These are phyloP conservation scores for Tetrao urogallus DNA, from an alignment of 2,113 vertebrate genomes.

Conservation along the genomic window DNA sequence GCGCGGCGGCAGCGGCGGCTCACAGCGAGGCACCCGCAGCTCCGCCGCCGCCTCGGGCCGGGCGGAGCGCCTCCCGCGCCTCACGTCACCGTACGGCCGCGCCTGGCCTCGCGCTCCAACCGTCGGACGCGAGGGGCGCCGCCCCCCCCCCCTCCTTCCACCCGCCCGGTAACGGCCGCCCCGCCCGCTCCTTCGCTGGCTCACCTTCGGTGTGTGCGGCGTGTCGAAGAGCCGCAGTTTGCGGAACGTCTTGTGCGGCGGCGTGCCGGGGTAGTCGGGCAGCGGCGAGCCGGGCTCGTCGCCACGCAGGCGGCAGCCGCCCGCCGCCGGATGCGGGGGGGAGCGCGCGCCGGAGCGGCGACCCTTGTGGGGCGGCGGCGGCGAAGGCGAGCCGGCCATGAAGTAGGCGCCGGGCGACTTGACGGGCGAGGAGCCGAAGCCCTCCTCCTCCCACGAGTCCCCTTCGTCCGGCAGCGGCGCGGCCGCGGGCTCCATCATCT, in stretches of 20 bases:
- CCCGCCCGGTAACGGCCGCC: neutral
- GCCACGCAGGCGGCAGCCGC: constrained; percentile 46
- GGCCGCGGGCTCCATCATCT: constrained; percentile 61
- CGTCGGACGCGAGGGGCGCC: neutral
- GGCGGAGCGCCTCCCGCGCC: neutral
- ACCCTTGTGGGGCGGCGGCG: constrained; percentile 74
- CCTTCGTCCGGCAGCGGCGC: constrained; percentile 81
- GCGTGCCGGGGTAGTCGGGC: constrained; percentile 90
- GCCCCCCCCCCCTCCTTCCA: too few relatives aligned
- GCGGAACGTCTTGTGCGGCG: constrained; percentile 94
- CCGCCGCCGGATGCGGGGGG: constrained; percentile 1
- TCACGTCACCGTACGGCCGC: neutral
- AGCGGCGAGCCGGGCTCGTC: constrained; percentile 82
- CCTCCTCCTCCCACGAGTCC: constrained; percentile 88
- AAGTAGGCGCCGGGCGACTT: constrained; percentile 80
- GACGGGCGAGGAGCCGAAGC: constrained; percentile 85
- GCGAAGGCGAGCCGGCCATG: constrained; percentile 80
- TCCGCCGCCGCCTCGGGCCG: too few relatives aligned
- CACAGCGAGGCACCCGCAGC: too few relatives aligned
- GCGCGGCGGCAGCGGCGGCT: too few relatives aligned
- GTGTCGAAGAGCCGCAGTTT: constrained; percentile 95
- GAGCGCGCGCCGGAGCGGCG: constrained; percentile 63
- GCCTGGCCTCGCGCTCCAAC: too few relatives aligned
- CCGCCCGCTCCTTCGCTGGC: neutral
- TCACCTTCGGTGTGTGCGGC: constrained; percentile 95